A percentile compares a stretch with the other conserved stretches of the same genome.
Conservation (phyloP, 37 sponge, comb jelly and placozoan genomes). For the Mnemiopsis leidyi region DNA sequence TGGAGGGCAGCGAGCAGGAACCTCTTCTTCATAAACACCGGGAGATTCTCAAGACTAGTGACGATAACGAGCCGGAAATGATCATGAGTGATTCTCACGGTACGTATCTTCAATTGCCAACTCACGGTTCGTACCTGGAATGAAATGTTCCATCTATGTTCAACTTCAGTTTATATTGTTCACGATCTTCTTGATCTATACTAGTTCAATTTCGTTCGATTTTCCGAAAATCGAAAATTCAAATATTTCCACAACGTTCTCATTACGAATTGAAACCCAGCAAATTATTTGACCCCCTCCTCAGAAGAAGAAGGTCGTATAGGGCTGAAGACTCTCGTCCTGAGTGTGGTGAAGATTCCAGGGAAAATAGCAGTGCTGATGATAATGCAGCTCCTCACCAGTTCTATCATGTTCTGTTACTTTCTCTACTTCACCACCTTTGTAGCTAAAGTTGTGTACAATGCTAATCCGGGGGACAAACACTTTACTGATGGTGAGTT, state of each 20-base stretch:
- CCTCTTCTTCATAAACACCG: not conserved
- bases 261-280: not conserved
- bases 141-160: no score
- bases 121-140: no score
- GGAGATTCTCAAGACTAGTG: slow-evolving; percentile 35
- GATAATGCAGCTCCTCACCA: slow-evolving; percentile 26
- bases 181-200: not conserved
- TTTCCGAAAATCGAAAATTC: not conserved
- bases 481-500: slow-evolving; percentile 34
- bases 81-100: no score
- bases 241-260: not conserved
- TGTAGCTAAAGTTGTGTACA: slow-evolving; percentile 46
- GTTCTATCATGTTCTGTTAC: slow-evolving; percentile 62
- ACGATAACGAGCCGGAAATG: slow-evolving; percentile 24
- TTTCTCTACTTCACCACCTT: slow-evolving; percentile 61
- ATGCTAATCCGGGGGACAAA: slow-evolving; percentile 30
- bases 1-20: slow-evolving; percentile 17
- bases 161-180: not conserved
- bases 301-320: not conserved
- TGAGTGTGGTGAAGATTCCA: slow-evolving; percentile 19
- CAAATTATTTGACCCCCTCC: not conserved
- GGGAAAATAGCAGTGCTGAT: slow-evolving; percentile 6
- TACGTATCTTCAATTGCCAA: no score
- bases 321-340: not conserved
- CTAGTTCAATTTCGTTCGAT: not conserved